Evolutionary conservation across 2,113 vertebrate species (phyloP).

Genomic region (Geococcyx californianus): DNA sequence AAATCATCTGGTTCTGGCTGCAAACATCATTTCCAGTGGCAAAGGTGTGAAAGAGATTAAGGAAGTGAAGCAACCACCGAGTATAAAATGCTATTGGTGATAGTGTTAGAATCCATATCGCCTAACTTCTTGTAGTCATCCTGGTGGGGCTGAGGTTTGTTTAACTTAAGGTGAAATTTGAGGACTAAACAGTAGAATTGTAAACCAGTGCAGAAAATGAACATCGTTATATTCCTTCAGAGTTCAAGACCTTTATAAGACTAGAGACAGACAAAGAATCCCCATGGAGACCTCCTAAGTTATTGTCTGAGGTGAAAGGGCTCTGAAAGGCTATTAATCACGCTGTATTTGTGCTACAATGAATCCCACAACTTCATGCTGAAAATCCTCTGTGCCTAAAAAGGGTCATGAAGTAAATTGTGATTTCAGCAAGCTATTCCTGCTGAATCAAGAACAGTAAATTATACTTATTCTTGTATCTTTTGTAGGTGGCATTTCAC

Average conservation of each 20-base stretch:
- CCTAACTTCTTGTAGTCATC: neutral
- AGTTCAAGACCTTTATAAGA: neutral
- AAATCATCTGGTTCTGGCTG: neutral
- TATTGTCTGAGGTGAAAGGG: neutral
- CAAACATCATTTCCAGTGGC: neutral
- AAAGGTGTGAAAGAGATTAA: neutral
- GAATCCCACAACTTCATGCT: neutral
- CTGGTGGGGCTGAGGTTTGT: neutral
- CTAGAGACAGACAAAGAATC: neutral
- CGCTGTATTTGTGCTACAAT: neutral
- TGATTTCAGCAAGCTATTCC: neutral
- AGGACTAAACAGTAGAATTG: neutral
- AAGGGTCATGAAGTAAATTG: neutral
- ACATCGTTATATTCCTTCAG: neutral
- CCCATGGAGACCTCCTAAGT: neutral
- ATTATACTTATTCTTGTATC: neutral
- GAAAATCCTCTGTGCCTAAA: neutral
- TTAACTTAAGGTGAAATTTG: neutral
- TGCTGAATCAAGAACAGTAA: neutral
- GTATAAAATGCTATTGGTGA: neutral
- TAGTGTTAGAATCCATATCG: neutral
- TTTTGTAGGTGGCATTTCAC: neutral
- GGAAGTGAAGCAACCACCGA: neutral
- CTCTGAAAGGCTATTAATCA: neutral
- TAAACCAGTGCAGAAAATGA: neutral